phyloP scores from a whole-genome alignment of 2,888 invertebrate genomes.

The Scaptodrosophila latifasciaeformis region DNA sequence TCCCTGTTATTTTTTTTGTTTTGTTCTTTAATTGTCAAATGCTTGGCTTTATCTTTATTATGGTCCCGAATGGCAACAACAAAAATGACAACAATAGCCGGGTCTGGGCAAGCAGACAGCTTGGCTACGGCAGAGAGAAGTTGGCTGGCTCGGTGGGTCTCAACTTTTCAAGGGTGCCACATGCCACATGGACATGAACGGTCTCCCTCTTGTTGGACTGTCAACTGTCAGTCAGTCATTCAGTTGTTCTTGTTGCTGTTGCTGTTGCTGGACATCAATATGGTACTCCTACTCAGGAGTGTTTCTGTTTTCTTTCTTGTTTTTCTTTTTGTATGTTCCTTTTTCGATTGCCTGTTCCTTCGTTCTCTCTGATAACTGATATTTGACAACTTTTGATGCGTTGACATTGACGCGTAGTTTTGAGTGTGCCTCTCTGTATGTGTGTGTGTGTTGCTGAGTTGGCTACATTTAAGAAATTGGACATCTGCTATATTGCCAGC shows the following conservation, averaged over 20 bases:
- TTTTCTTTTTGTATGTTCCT: constrained; percentile 2
- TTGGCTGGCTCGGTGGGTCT: neutral
- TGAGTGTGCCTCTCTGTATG: constrained; percentile 20
- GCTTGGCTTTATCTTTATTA: constrained; percentile 51
- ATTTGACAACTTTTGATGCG: constrained; percentile 68
- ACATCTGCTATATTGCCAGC: constrained; percentile 45
- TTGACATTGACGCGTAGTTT: constrained; percentile 61
- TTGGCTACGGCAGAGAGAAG: constrained; percentile 41
- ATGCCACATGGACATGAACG: neutral
- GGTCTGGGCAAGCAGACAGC: constrained; percentile 42
- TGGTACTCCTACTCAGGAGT: constrained; percentile 32
- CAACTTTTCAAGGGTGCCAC: constrained; percentile 5
- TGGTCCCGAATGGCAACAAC: constrained; percentile 17
- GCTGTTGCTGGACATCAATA: constrained; percentile 49
- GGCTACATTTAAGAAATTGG: constrained; percentile 57
- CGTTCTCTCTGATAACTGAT: constrained; percentile 65
- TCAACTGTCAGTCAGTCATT: constrained; percentile 61
- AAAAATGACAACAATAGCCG: constrained; percentile 14
- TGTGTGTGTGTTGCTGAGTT: constrained; percentile 20
- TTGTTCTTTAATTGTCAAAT: constrained; percentile 55
- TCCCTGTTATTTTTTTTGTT: neutral
- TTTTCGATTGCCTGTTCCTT: constrained; percentile 49
- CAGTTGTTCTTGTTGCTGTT: constrained; percentile 17
- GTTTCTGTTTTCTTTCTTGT: constrained; percentile 1
- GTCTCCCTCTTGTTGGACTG: constrained; percentile 46